Evolutionary conservation across 64 coral and sea anemone species (phyloP), one percentile per base, ranked within the genome.

Genomic region (Pocillopora verrucosa): DNA sequence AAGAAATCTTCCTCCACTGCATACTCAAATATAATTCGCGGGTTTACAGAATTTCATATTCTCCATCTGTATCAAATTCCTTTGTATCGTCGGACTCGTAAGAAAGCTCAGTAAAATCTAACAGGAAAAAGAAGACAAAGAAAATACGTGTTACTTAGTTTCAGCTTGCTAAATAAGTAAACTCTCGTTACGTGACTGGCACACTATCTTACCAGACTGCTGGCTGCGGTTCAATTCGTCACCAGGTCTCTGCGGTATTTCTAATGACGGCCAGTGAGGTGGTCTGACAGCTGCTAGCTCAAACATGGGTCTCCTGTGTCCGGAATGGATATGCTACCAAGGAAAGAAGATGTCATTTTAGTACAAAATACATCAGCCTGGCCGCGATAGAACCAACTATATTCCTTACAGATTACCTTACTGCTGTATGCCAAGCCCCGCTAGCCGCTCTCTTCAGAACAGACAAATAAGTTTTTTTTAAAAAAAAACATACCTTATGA

Each of bases 271-370:
- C 95, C 95, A 96, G 56, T 96, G 95, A 1, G 88, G 95, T 61
- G 95, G 95, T 96, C 95, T 96, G 26, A 91, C 56, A 60, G 58
- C 35, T 34, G 88, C 95, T 0, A 96, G 45, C 72, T 96, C 95
- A 83, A 96, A 96, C 95, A 96, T 96, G 9, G 95, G 95, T 36
- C 91, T 89, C 58, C 65, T 93, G 82, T 96, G 87, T 3, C 95
- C 88, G 16, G 90, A 85, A 38, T 93, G 81, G 61, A 96, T 96
- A 51, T 88, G 72, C 95, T 96, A 25, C 35, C 73, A 59, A 72
- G 11, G 37, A 61, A 10, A 88, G 41, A 51, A 51, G 41, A 51
- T 51, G 41, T 3, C 7, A 7, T 51, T 51, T 51, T 7, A 7
- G 7, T 51, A 51, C 41, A 51, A 51, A 51, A 51, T 51, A 51